Base-by-base conservation (phyloP, 35 echinoderm and acorn worm species). In the Heliocidaris erythrogramma region DNA sequence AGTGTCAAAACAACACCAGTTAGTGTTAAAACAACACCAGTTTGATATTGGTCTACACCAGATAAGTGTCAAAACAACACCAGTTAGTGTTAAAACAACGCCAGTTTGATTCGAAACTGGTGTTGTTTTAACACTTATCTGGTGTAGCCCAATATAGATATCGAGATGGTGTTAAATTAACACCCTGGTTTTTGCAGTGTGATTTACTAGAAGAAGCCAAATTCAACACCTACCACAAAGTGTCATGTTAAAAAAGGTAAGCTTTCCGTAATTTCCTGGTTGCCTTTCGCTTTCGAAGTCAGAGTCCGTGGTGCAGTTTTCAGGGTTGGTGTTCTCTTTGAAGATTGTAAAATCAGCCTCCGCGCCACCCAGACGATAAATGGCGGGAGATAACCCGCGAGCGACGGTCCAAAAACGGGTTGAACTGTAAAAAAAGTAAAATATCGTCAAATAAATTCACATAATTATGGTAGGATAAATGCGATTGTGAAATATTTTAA, bases 281-380 rank as follows among this genome's bases (percentile, higher is more conserved):
- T 31, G 60, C 6, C 60, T 5, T 69, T 69, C 24, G 60, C 60
- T 21, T 27, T 69, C 17, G 60, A 21, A 69, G 21, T 17, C 24
- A 14, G 60, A 3, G 16, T 69, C 4, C 0, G 5, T 14, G 24
- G 60, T 69, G 21, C 60, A 69, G 24, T 69, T 69, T 69, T 21
- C 60, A 69, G 60, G 31, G 29, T 53, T 27, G 16, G 9, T 21
- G 21, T 49, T 56, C 8, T 92, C 90, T 56, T 92, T 56, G 49
- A 92, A 92, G 49, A 48, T 13, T 2, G 90, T 92, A 11, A 92
- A 92, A 56, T 92, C 90, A 12, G 90, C 42, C 90, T 49, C 42
- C 11, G 90, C 90, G 13, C 90, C 90, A 53, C 90, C 90, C 27
- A 92, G 42, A 11, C 90, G 90, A 29, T 49, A 92, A n/a, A 92